These are phyloP conservation scores for Oasisia sp. DNA, from an alignment of 2,888 invertebrate genomes.

Conservation along the genomic window DNA sequence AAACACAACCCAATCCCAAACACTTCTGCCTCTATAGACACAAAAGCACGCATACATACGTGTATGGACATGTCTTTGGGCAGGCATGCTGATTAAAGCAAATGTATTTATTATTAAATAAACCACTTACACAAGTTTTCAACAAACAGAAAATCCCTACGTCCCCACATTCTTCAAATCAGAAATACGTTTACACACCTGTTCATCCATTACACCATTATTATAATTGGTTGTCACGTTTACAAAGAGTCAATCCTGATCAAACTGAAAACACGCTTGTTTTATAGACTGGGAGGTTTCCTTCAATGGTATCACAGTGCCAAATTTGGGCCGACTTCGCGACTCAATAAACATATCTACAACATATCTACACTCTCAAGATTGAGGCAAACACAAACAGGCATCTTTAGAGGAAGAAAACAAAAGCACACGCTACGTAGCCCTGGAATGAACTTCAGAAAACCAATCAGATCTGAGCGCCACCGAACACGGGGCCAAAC, in stretches of 20 bases:
- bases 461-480: background rate
- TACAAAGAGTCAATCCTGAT: background rate
- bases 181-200: background rate
- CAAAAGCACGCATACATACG: background rate
- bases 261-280: background rate
- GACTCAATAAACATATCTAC: background rate
- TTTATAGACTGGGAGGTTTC: background rate
- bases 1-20: background rate
- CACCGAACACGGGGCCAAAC: background rate
- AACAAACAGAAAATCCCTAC: background rate
- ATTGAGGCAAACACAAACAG: background rate
- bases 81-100: background rate
- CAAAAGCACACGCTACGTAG: background rate
- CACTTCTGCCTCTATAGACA: background rate
- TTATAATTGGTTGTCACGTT: background rate
- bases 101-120: background rate
- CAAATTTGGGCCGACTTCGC: background rate
- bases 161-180: background rate
- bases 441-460: background rate
- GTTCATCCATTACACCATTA: background rate
- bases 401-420: background rate
- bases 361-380: background rate
- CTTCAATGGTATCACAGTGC: background rate
- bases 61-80: background rate
- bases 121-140: background rate